Evolutionary conservation across 2,113 vertebrate genomes (phyloP).

Genomic region (Corynorhinus townsendii): DNA sequence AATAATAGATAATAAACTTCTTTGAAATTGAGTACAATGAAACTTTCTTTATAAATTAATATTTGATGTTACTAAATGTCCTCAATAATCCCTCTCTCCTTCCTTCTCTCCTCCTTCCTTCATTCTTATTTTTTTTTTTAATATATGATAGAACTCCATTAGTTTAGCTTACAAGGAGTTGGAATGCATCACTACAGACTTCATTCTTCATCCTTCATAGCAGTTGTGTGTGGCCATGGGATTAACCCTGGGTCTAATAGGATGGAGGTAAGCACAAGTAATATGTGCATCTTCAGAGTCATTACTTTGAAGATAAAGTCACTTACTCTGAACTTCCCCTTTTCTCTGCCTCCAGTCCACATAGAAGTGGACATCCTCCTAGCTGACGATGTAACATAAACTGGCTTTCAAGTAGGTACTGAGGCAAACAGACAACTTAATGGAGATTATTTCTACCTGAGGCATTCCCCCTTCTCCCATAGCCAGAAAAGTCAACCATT

Average conservation of each 20-base stretch:
- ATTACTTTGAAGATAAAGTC: background rate
- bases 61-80: background rate
- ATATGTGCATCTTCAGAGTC: background rate
- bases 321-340: background rate
- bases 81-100: background rate
- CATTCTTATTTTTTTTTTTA: background rate
- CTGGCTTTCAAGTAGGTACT: background rate
- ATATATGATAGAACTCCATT: background rate
- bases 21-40: background rate
- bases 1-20: background rate
- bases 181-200: background rate
- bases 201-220: background rate
- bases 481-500: background rate
- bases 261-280: background rate
- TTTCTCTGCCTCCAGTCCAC: background rate
- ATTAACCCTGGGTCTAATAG: background rate
- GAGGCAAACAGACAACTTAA: background rate
- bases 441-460: background rate
- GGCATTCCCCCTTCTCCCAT: background rate
- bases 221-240: background rate
- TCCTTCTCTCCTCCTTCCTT: background rate
- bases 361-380: background rate
- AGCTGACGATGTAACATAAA: background rate
- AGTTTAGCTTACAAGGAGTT: background rate
- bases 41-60: background rate